Conservation (phyloP, 2,888 invertebrate genomes). For the Cerceris rybyensis region DNA sequence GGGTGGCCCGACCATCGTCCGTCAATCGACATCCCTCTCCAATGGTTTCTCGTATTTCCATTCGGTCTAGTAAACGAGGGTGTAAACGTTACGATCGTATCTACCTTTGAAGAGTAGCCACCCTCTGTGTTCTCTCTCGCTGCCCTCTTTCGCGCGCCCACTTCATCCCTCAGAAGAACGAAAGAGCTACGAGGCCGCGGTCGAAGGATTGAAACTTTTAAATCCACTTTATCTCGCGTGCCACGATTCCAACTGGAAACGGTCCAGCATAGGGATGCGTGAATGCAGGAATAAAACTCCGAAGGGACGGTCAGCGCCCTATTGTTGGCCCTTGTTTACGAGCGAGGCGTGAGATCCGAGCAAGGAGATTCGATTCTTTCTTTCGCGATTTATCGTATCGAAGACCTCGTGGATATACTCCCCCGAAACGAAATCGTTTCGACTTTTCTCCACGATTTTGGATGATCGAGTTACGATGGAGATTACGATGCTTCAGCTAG, state of each 20-base stretch:
- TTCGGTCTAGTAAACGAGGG: conserved; percentile 59
- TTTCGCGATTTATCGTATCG: conserved; percentile 52
- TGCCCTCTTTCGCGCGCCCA: conserved; percentile 25
- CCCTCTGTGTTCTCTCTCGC: conserved; percentile 39
- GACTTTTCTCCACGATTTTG: neutral
- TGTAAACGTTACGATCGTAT: conserved; percentile 76
- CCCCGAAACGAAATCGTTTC: conserved; percentile 41
- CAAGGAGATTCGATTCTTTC: conserved; percentile 75
- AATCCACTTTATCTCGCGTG: conserved; percentile 79
- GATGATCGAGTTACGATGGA: neutral
- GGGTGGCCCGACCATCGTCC: conserved; percentile 37
- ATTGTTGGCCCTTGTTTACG: conserved; percentile 81
- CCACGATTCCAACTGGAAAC: conserved; percentile 69
- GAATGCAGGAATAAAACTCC: conserved; percentile 40
- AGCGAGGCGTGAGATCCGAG: conserved; percentile 78
- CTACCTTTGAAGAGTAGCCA: conserved; percentile 65
- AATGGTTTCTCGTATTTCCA: conserved; percentile 62
- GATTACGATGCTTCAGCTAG: neutral
- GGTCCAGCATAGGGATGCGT: conserved; percentile 53
- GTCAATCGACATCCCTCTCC: conserved; percentile 26
- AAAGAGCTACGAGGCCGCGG: conserved; percentile 37
- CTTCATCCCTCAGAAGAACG: conserved; percentile 51
- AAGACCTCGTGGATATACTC: conserved; percentile 37
- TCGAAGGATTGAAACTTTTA: conserved; percentile 77
- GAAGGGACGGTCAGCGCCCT: conserved; percentile 75